Evolutionary conservation across 1,140 invertebrate genomes (phyloP).

Genomic region (Tachypleus tridentatus): DNA sequence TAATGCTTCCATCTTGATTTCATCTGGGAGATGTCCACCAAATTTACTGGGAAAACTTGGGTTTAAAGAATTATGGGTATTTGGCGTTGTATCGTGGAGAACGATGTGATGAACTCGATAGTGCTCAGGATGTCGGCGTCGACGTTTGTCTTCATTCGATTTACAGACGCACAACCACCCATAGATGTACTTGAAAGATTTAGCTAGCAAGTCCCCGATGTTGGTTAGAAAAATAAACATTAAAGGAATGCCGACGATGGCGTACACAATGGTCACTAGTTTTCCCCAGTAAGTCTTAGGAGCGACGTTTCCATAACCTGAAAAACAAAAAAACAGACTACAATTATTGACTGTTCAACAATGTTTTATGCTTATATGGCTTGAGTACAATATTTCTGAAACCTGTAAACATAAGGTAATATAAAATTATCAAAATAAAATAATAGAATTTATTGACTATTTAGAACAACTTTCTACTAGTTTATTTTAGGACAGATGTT

Average conservation of each 20-base stretch:
- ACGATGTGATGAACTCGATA: conserved; percentile 20
- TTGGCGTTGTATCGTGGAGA: conserved; percentile 7
- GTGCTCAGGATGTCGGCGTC: conserved; percentile 14
- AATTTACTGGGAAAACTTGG: conserved; percentile 1
- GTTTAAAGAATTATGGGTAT: conserved; percentile 3
- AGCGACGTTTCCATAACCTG: conserved; percentile 63
- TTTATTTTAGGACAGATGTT: no score
- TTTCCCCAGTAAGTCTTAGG: conserved; percentile 61
- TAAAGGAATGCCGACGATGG: conserved; percentile 63
- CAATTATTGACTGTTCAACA: no score
- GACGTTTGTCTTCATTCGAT: background rate
- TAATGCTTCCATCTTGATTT: background rate
- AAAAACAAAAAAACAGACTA: conserved; percentile 15
- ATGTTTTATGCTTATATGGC: no score
- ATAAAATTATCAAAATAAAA: no score
- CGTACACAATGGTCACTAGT: conserved; percentile 73
- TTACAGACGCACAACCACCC: conserved; percentile 7
- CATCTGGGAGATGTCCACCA: background rate
- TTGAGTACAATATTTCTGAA: no score
- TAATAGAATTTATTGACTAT: no score
- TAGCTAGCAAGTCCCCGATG: conserved; percentile 61
- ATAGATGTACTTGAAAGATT: conserved; percentile 55
- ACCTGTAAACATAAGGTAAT: no score
- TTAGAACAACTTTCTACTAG: no score
- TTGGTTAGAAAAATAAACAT: conserved; percentile 77